Base-by-base conservation (phyloP, 2,113 vertebrate species). In the Stictonetta naevosa region DNA sequence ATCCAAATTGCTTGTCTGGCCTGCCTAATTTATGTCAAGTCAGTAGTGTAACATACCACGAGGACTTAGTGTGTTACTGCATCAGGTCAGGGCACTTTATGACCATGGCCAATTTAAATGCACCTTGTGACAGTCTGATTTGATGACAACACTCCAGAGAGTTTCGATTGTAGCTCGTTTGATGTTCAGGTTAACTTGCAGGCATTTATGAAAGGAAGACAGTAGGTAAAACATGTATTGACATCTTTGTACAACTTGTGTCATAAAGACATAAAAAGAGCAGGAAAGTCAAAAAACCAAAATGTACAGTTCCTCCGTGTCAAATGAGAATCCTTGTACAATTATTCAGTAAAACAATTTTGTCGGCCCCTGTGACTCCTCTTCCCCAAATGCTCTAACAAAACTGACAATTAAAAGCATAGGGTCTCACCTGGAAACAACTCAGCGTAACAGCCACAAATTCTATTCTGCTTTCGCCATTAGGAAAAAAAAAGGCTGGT, bases 41-140 rank as follows among this genome's bases (percentile, higher is more conserved):
- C n/a, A 79, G 34, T 12, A 63, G 34, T 0, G 0, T 44, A 46
- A 85, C 33, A 25, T 3, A 36, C 9, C 33, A 58, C 0, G 1
- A 71, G 28, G 53, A 81, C n/a, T 40, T 6, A 0, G n/a, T 19
- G 14, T 36, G 33, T 3, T 40, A 7, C 15, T 80, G 0, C 12
- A 71, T 34, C 20, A 66, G 50, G 59, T 64, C 84, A 72, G 71
- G 56, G n/a, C 74, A 72, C n/a, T 48, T 3, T 6, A 72, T 25
- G 40, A 93, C 74, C 2, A 1, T 2, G 6, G 73, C 10, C 19
- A 76, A 83, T 58, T 95, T 77, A 86, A 83, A 78, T 31, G 50
- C 23, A 69, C 21, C 36, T 81, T 34, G 33, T 71, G 69, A 89
- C 34, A 79, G 48, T 8, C 44, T 50, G 29, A 86, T 64, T 90